Percentiles rank a stretch among this genome's conserved stretches.
Evolutionary conservation across 92 coral and sea anemone genomes (phyloP).

Genomic region (Porites lobata): DNA sequence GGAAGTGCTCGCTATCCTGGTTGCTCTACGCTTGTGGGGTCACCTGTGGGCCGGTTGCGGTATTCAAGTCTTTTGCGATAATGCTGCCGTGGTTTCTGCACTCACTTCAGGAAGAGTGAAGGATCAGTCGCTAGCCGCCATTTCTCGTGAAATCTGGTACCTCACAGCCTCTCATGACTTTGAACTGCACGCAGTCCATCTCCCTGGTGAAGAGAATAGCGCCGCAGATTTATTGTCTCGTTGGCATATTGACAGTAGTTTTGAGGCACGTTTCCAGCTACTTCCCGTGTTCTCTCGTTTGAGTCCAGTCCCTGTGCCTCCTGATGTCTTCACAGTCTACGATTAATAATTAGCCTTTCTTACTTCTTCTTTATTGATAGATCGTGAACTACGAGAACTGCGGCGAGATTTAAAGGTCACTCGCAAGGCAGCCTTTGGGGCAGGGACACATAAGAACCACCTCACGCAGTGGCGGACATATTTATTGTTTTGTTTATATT

Average conservation of each 20-base stretch:
- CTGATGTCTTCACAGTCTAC: neutral
- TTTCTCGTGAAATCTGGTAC: no score
- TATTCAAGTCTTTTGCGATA: neutral
- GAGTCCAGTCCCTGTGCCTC: neutral
- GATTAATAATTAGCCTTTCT: neutral
- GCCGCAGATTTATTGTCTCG: conserved; percentile 13
- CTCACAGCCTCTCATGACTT: no score
- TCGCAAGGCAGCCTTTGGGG: conserved; percentile 7
- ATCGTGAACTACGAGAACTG: conserved; percentile 15
- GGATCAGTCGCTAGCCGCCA: neutral
- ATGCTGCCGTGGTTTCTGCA: neutral
- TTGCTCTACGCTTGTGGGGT: conserved; percentile 22
- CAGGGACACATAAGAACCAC: conserved; percentile 25
- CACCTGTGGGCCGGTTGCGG: conserved; percentile 3
- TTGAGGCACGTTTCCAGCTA: neutral
- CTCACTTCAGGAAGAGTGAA: conserved; percentile 6
- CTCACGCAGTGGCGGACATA: conserved; percentile 16
- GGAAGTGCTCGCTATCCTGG: neutral
- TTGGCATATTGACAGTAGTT: conserved; percentile 16
- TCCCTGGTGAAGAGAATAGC: conserved; percentile 17
- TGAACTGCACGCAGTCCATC: neutral
- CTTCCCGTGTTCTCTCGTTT: neutral
- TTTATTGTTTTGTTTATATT: conserved; percentile 32
- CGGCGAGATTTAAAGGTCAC: conserved; percentile 15
- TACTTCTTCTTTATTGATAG: neutral